Evolutionary conservation across 1,140 invertebrate species (phyloP), one percentile per base, ranked within the genome.

Genomic region (Bombus impatiens): DNA sequence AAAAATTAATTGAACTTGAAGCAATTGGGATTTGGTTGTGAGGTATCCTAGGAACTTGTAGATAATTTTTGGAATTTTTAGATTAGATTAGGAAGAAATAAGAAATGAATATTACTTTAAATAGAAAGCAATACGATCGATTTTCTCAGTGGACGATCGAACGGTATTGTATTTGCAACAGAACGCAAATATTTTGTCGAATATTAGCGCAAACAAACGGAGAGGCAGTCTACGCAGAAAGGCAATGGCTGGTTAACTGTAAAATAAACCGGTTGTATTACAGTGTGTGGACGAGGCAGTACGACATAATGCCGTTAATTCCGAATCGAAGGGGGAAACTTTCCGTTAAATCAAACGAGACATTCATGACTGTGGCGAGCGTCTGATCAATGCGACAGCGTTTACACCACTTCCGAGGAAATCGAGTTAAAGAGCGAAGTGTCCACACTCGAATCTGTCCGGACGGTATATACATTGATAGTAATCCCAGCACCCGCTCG

Each of bases 381-480:
- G 76, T 78, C 82, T 70, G 82, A 84, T 78, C 44, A 57, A 84
- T 78, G 82, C 75, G 65, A 77, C 82, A 83, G 62, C 82, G 74
- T 83, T 83, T 83, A 83, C 62, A 78, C 62, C 44, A 53, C 35
- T 84, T 37, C 35, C 35, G 35, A 32, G 75, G 75, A 70, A 84
- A 84, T 84, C 65, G 82, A 84, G 75, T 84, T 84, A 84, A 78
- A 78, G 75, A 53, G 82, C 47, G 35, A 8, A 78, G 62, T 32
- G 44, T 84, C 35, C 74, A 37, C 59, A 22, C 37, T 78, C 62
- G 62, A 40, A 42, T 25, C 37, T 78, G 37, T 37, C 37, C 10
- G 1, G 28, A 22, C 22, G 13, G 70, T 82, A 57, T 35, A 28
- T 44, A 18, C 47, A 32, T 40, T 62, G 68, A 57, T 74, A 35